Evolutionary conservation across 2,888 invertebrate species (phyloP).

Genomic region (Euzetes globulus): DNA sequence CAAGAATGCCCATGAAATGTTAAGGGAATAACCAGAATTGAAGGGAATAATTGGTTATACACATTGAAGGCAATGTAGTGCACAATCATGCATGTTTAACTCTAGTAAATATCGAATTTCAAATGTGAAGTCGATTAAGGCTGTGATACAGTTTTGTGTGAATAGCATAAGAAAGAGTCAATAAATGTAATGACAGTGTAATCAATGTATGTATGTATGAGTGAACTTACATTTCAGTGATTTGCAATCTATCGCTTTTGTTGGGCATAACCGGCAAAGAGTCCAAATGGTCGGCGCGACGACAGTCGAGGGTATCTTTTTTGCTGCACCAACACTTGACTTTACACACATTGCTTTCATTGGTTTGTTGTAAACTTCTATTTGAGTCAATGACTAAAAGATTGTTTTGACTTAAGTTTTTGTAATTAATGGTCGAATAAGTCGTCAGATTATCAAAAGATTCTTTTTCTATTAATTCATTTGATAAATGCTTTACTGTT

Average conservation of each 20-base stretch:
- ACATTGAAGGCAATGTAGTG: too few species aligned
- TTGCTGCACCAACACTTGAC: constrained; percentile 35
- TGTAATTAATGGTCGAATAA: neutral
- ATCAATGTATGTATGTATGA: neutral
- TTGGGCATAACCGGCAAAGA: constrained; percentile 35
- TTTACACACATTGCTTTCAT: constrained; percentile 32
- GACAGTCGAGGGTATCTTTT: constrained; percentile 35
- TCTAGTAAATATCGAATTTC: too few species aligned
- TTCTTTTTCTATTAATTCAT: neutral
- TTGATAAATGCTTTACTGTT: neutral
- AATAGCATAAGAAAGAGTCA: too few species aligned
- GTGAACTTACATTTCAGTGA: constrained; percentile 39
- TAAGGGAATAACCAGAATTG: too few species aligned
- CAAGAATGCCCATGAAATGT: too few species aligned
- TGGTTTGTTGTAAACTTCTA: neutral
- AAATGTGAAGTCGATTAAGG: too few species aligned
- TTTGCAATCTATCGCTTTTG: constrained; percentile 31
- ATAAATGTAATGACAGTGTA: too few species aligned
- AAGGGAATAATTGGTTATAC: too few species aligned
- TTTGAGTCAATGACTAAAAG: too few species aligned
- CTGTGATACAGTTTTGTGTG: too few species aligned
- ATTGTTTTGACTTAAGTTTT: neutral
- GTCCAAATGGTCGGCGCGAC: constrained; percentile 34
- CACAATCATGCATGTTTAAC: too few species aligned
- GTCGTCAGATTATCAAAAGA: neutral